Base-by-base conservation (phyloP, 2,797 vertebrate species). In the Xenopus petersii region DNA sequence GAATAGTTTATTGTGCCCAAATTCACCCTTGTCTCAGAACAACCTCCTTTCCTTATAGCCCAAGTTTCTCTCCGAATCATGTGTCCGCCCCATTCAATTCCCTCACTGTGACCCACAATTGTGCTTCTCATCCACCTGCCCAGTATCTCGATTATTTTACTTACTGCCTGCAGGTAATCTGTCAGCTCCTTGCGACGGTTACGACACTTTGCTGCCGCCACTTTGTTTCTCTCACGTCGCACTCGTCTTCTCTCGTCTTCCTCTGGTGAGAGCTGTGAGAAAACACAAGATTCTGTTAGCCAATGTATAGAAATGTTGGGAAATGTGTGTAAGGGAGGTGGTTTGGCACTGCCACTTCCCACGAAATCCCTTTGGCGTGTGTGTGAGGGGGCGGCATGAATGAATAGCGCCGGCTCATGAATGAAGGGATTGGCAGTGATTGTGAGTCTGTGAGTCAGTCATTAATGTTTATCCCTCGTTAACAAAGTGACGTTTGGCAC, bases 131-230 rank as follows among this genome's bases (percentile, higher is more conserved):
- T 10, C 5, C 49, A 12, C 1, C 0, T 4, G 12, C 11, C 6
- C 49, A 42, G 36, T 42, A 42, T 6, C 36, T 7, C 5, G 1
- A 6, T 5, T 7, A 13, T 8, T 55, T 65, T 6, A 67, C 85
- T 86, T 75, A 97, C 95, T 48, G 8, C 87, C 87, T 97, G 94
- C 64, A 97, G 86, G 2, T 90, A 84, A 59, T 97, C 95, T 0
- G 95, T 97, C 80, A 56, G 54, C n/a, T 56, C 54, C 15, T 56
- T 56, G 8, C 95, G 93, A 2, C 95, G 91, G 82, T 96, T 97
- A 64, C 95, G 91, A 85, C 95, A 97, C 83, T 96, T 96, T 10
- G 95, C 95, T 6, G 95, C 95, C 2, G 95, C 95, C 84, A 95
- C n/a, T 83, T 97, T 97, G 81, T 97, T 97, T 46, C 95, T 79